Evolutionary conservation across 2,888 invertebrate species (phyloP), one percentile per base, ranked within the genome.

Genomic region (Polymixis flavicincta): DNA sequence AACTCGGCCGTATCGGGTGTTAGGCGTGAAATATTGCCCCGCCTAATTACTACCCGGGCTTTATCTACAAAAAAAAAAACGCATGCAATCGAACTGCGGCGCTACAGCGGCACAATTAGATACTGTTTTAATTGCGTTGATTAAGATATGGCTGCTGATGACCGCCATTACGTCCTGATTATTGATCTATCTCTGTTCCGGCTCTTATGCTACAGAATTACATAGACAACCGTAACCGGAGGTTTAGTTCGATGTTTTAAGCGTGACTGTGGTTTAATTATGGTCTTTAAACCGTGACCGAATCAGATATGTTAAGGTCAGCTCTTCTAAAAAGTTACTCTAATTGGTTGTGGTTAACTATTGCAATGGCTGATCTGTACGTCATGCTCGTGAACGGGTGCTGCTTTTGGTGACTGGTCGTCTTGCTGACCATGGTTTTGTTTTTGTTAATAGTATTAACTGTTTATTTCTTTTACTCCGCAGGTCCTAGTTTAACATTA

Each of bases 1-100:
- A 90, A 90, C 90, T 90, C 89, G 89, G 54, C 79, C 74, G 85
- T 89, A 89, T 89, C 89, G 83, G 84, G 81, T 77, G 82, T 72
- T 76, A 74, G 82, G 78, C 83, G 87, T 87, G 88, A 89, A 86
- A 85, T 87, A 88, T 85, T 80, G 74, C 84, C 61, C 76, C 72
- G 64, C 71, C 89, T 90, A 88, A 88, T 90, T 89, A 89, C 87
- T 82, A 74, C 70, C 75, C 74, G 67, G 66, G 71, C 74, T 77
- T 83, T 89, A 88, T 89, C 89, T 82, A 77, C 64, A 81, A 87
- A 76, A 87, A 85, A 81, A 87, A 76, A 87, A 85, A 78, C 71
- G 86, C 75, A 73, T 54, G 69, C 78, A 76, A 78, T 80, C 73
- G 69, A 42, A 81, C 70, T 72, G 22, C 50, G 14, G 63, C 65